phyloP scores from a whole-genome alignment of 2,888 invertebrate genomes.

The Macrosoma leucophasiata region DNA sequence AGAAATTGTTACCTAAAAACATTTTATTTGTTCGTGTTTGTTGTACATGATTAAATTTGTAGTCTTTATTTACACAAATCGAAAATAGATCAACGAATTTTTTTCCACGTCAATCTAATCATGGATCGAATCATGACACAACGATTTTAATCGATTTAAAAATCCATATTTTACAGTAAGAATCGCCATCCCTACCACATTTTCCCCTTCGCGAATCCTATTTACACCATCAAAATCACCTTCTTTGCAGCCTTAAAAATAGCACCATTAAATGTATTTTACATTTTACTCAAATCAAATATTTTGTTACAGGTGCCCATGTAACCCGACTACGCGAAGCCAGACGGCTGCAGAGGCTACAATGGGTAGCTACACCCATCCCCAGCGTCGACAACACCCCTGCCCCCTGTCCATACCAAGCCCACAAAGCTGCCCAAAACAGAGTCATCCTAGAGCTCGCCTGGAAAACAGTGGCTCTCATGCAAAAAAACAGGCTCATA shows the following conservation, averaged over 20 bases:
- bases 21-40: too few species aligned
- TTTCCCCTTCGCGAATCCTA: too few species aligned
- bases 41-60: too few species aligned
- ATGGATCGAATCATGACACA: too few species aligned
- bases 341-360: conserved; percentile 50
- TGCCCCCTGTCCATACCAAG: conserved; percentile 26
- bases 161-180: too few species aligned
- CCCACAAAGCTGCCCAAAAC: conserved; percentile 49
- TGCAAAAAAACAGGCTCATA: conserved; percentile 77
- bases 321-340: conserved; percentile 51
- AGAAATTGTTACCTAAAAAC: too few species aligned
- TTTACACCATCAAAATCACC: too few species aligned
- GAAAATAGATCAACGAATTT: too few species aligned
- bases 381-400: conserved; percentile 28
- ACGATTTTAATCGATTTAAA: too few species aligned
- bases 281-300: conserved; percentile 9
- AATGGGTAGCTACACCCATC: conserved; percentile 35
- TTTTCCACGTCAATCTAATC: too few species aligned
- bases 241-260: not conserved
- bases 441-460: conserved; percentile 77
- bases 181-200: too few species aligned
- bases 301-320: conserved; percentile 49
- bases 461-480: conserved; percentile 77
- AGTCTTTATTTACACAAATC: too few species aligned
- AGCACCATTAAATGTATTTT: conserved; percentile 1